Evolutionary conservation across 2,797 vertebrate species (phyloP).

Genomic region (Menidia menidia): DNA sequence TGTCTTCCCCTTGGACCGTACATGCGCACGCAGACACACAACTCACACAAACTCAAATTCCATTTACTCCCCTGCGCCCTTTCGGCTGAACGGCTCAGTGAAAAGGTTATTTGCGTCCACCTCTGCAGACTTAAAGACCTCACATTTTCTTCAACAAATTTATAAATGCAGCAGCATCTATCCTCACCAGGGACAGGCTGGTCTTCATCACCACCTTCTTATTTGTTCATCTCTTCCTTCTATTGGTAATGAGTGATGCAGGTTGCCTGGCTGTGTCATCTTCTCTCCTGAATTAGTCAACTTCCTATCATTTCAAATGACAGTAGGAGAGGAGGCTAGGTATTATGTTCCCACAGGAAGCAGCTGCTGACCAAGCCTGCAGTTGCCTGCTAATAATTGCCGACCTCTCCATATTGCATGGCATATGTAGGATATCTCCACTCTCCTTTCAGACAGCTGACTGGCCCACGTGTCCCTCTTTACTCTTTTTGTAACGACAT

Average conservation of each 20-base stretch:
- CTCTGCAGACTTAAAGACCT: slow-evolving; percentile 12
- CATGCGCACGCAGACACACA: not conserved
- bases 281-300: slow-evolving; percentile 46
- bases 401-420: slow-evolving; percentile 48
- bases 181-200: not conserved
- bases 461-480: slow-evolving; percentile 16
- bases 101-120: slow-evolving; percentile 30
- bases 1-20: not conserved
- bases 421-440: slow-evolving; percentile 43
- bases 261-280: slow-evolving; percentile 33
- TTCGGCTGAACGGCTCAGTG: slow-evolving; percentile 2
- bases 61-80: slow-evolving; percentile 5
- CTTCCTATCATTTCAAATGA: slow-evolving; percentile 52
- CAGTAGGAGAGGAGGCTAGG: slow-evolving; percentile 26
- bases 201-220: slow-evolving; percentile 7
- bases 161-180: slow-evolving; percentile 13
- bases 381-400: slow-evolving; percentile 60
- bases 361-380: slow-evolving; percentile 35
- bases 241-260: slow-evolving; percentile 40
- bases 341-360: slow-evolving; percentile 41
- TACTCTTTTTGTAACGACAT: slow-evolving; percentile 14
- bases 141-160: slow-evolving; percentile 25
- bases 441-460: slow-evolving; percentile 45
- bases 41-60: not conserved
- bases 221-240: slow-evolving; percentile 19